Conservation (phyloP, 2,797 vertebrate species). For the Xiphorhynchus erythropygius region DNA sequence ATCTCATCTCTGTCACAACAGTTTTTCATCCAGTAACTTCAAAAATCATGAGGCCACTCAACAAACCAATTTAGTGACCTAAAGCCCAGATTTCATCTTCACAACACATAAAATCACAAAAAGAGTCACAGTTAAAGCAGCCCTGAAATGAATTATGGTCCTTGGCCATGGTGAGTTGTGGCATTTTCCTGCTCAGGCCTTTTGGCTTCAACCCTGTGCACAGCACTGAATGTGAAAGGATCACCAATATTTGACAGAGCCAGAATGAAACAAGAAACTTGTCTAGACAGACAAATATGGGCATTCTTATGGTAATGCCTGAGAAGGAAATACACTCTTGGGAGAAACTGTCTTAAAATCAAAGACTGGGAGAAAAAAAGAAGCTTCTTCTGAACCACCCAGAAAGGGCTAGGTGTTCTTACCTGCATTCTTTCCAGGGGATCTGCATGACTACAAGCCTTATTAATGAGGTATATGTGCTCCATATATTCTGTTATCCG, state of each 20-base stretch:
- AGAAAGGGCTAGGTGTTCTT: background rate
- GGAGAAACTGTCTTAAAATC: background rate
- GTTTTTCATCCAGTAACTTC: background rate
- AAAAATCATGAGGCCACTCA: background rate
- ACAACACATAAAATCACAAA: background rate
- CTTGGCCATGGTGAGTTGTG: background rate
- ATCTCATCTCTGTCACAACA: background rate
- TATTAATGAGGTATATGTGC: conserved; percentile 93
- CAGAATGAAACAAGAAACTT: background rate
- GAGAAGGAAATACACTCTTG: background rate
- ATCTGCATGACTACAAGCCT: conserved; percentile 83
- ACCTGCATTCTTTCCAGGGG: conserved; percentile 94
- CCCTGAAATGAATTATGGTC: background rate
- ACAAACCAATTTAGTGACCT: background rate
- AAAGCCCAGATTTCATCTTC: background rate
- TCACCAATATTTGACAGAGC: background rate
- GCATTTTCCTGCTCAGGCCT: background rate
- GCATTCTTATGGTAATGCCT: background rate
- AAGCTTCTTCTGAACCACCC: background rate
- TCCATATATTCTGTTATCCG: conserved; percentile 98
- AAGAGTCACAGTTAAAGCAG: background rate
- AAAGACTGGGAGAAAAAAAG: background rate
- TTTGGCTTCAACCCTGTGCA: background rate
- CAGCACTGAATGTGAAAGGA: background rate
- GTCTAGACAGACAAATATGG: background rate